Percentiles rank a stretch among this genome's conserved stretches.
Conservation (phyloP, 2,113 vertebrate genomes). For the Tinamus guttatus region DNA sequence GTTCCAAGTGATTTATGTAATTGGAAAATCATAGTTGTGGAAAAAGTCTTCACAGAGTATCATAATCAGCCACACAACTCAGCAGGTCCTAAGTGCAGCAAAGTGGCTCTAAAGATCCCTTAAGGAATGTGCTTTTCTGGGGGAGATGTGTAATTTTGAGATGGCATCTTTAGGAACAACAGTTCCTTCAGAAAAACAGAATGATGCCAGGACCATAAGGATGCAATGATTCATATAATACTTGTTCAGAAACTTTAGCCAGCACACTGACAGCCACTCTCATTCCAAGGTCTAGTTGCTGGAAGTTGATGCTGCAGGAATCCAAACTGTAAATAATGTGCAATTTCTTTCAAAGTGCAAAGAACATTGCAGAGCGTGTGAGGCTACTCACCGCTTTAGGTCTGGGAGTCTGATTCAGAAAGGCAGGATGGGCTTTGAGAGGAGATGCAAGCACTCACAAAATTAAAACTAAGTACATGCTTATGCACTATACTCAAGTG, state of each 20-base stretch:
- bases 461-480: neutral
- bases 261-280: neutral
- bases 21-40: constrained; percentile 68
- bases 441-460: neutral
- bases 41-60: constrained; percentile 43
- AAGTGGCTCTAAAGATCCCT: constrained; percentile 19
- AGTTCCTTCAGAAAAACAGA: neutral
- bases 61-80: constrained; percentile 30
- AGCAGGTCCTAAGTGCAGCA: neutral
- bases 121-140: neutral
- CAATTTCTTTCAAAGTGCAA: neutral
- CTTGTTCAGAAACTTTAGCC: neutral
- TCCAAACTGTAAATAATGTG: neutral
- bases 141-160: neutral
- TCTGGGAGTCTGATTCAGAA: neutral
- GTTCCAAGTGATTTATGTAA: constrained; percentile 71
- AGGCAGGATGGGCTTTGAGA: neutral
- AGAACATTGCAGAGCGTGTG: neutral
- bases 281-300: neutral
- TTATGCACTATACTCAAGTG: rapidly evolving
- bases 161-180: neutral
- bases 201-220: neutral
- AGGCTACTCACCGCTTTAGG: neutral
- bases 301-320: neutral
- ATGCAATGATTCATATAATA: neutral